Conservation (phyloP, 2,113 vertebrate species). For the Meles meles region DNA sequence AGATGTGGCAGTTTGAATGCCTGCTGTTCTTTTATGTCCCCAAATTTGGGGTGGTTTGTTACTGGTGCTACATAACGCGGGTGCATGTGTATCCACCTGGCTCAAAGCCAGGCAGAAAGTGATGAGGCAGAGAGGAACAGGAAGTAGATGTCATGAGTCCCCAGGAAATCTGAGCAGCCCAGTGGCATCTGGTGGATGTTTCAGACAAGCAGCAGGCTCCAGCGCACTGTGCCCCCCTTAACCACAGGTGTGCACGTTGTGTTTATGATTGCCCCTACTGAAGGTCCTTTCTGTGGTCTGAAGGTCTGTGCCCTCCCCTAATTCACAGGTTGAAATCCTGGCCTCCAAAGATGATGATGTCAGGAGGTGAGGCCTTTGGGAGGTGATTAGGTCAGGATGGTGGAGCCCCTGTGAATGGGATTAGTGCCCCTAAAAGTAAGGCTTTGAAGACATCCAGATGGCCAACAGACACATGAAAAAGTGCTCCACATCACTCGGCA, state of each 20-base stretch:
- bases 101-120: background rate
- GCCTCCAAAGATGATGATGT: background rate
- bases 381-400: background rate
- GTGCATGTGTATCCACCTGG: background rate
- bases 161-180: background rate
- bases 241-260: background rate
- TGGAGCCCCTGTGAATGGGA: background rate
- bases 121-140: background rate
- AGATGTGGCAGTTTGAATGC: background rate
- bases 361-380: background rate
- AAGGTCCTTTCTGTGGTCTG: background rate
- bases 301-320: background rate
- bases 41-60: background rate
- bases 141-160: background rate
- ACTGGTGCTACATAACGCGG: accelerated
- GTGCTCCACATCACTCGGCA: no score
- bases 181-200: background rate
- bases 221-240: background rate
- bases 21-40: background rate
- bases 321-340: background rate
- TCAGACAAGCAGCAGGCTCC: background rate
- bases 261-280: background rate
- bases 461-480: no score
- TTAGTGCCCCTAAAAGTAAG: background rate
- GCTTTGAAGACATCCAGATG: no score